Evolutionary conservation across 2,888 invertebrate species (phyloP).

Genomic region (Lysandra bellargus): DNA sequence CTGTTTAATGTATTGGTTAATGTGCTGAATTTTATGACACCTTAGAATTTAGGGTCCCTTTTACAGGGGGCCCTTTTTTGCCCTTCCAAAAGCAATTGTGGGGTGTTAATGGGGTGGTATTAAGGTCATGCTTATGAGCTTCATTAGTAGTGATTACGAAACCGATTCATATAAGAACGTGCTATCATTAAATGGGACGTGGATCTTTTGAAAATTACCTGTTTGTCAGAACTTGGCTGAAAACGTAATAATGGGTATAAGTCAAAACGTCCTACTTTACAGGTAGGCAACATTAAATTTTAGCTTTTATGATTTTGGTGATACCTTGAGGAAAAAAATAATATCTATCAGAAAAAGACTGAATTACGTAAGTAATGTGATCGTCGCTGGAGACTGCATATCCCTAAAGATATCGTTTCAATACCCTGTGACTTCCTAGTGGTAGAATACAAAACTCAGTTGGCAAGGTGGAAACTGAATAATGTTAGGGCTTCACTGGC

Average conservation of each 20-base stretch:
- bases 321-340: not conserved
- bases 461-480: too few relatives aligned
- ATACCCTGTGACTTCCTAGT: too few relatives aligned
- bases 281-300: constrained; percentile 20
- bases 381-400: too few relatives aligned
- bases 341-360: too few relatives aligned
- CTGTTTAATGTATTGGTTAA: constrained; percentile 55
- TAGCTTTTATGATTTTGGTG: not conserved
- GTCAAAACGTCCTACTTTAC: constrained; percentile 32
- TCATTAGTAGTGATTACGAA: constrained; percentile 71
- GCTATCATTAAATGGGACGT: constrained; percentile 72
- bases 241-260: constrained; percentile 38
- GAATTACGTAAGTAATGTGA: too few relatives aligned
- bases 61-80: constrained; percentile 61
- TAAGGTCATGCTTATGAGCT: constrained; percentile 74
- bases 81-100: constrained; percentile 64
- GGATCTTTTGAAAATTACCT: constrained; percentile 71
- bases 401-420: too few relatives aligned
- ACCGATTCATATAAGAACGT: constrained; percentile 74
- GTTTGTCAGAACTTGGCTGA: constrained; percentile 25
- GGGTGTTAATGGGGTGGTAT: constrained; percentile 70
- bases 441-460: too few relatives aligned
- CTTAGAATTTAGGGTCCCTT: constrained; percentile 54
- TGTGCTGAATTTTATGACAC: constrained; percentile 65
- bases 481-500: too few relatives aligned